Evolutionary conservation across 2,797 vertebrate genomes (phyloP).

Genomic region (Trematomus bernacchii): DNA sequence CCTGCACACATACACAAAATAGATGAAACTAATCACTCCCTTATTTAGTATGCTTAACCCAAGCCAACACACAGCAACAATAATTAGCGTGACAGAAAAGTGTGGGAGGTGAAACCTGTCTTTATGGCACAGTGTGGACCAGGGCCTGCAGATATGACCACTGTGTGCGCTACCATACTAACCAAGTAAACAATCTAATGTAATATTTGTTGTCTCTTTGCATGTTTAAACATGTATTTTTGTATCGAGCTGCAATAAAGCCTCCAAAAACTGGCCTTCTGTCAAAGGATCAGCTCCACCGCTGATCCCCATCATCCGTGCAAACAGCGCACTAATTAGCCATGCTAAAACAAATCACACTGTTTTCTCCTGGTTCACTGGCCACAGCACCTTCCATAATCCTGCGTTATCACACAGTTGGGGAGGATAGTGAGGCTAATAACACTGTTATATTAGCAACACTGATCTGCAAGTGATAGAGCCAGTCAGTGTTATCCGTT

Average conservation of each 20-base stretch:
- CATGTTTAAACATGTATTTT: conserved; percentile 19
- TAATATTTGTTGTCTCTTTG: neutral
- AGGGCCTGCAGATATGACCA: neutral
- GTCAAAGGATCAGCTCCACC: conserved; percentile 62
- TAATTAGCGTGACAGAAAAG: conserved; percentile 58
- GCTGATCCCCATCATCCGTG: conserved; percentile 65
- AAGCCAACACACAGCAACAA: conserved; percentile 28
- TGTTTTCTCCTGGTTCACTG: conserved; percentile 70
- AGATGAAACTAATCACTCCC: conserved; percentile 37
- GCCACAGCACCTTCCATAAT: conserved; percentile 70
- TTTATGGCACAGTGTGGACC: conserved; percentile 14
- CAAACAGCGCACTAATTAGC: conserved; percentile 73
- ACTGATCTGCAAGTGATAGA: conserved; percentile 73
- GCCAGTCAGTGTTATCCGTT: conserved; percentile 40
- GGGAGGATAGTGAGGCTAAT: conserved; percentile 74
- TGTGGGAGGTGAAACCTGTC: conserved; percentile 11
- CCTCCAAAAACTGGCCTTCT: conserved; percentile 38
- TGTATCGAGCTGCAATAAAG: neutral
- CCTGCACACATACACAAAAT: conserved; percentile 1
- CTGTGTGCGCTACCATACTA: neutral
- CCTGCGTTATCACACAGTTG: conserved; percentile 73
- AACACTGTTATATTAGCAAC: conserved; percentile 76
- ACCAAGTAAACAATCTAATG: conserved; percentile 6
- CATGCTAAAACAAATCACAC: conserved; percentile 64
- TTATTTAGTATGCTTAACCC: conserved; percentile 21